Percentiles rank a stretch among this genome's conserved stretches.
Conservation (phyloP, 1,140 invertebrate genomes). For the Neomicropteryx cornuta region DNA sequence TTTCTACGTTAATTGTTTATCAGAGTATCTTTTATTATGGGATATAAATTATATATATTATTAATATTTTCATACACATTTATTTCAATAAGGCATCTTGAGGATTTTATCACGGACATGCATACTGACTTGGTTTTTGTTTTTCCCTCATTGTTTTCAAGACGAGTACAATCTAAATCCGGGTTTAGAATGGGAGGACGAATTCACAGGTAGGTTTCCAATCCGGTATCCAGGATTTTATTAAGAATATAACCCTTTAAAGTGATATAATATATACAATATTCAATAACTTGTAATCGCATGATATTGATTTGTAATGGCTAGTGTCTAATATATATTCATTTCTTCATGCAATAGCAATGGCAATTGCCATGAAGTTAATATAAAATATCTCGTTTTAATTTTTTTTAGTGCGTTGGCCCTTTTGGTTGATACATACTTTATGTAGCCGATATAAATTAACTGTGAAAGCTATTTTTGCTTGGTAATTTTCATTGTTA, state of each 20-base stretch:
- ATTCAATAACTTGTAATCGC: slow-evolving; percentile 5
- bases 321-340: not conserved
- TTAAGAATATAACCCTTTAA: slow-evolving; percentile 7
- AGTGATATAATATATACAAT: slow-evolving; percentile 5
- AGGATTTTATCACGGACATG: too few relatives aligned
- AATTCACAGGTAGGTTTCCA: slow-evolving; percentile 94
- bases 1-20: too few relatives aligned
- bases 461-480: slow-evolving; percentile 2
- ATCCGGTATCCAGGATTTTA: slow-evolving; percentile 18
- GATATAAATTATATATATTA: too few relatives aligned
- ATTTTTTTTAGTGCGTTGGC: too few relatives aligned
- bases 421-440: too few relatives aligned
- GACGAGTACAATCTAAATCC: slow-evolving; percentile 98
- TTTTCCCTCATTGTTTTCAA: slow-evolving; percentile 77
- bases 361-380: too few relatives aligned
- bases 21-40: too few relatives aligned
- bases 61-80: too few relatives aligned
- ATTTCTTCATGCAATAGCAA: not conserved
- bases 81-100: too few relatives aligned
- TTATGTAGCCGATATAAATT: slow-evolving; percentile 2
- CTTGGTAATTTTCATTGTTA: too few relatives aligned
- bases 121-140: slow-evolving; percentile 48
- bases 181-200: slow-evolving; percentile 99
- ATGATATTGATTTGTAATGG: slow-evolving; percentile 1
- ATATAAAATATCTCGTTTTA: too few relatives aligned